Evolutionary conservation across 1,140 invertebrate genomes (phyloP).

Genomic region (Lepeophtheirus salmonis): DNA sequence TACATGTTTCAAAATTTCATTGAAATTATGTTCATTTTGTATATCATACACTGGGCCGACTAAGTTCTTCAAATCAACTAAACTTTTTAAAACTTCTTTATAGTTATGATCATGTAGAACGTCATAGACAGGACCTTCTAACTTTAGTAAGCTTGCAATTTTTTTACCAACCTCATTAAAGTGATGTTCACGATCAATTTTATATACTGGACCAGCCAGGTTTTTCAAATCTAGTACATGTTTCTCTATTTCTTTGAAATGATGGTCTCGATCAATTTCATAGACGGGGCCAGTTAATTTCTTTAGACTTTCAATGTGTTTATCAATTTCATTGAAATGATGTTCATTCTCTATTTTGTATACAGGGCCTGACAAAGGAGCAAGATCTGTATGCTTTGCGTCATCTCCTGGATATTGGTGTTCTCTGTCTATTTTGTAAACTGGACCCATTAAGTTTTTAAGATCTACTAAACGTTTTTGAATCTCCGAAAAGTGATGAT

Average conservation of each 20-base stretch:
- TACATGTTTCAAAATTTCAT: constrained; percentile 4
- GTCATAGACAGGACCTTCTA: constrained; percentile 17
- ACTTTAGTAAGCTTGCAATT: constrained; percentile 1
- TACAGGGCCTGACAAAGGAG: constrained; percentile 2
- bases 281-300: constrained; percentile 15
- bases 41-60: constrained; percentile 14
- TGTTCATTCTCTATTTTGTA: constrained; percentile 12
- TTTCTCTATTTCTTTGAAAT: constrained; percentile 10
- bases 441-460: constrained; percentile 7
- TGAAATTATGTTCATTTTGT: constrained; percentile 7
- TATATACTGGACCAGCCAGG: constrained; percentile 15
- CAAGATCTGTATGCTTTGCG: background rate
- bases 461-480: background rate
- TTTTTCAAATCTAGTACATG: background rate
- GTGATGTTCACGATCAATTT: constrained; percentile 7
- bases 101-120: constrained; percentile 14
- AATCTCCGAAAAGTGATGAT: constrained; percentile 14
- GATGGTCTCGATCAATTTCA: constrained; percentile 8
- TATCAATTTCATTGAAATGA: constrained; percentile 10
- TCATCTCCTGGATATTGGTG: constrained; percentile 1
- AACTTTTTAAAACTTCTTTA: background rate
- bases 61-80: constrained; percentile 2
- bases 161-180: constrained; percentile 1
- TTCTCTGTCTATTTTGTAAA: constrained; percentile 3
- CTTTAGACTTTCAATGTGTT: background rate